These are phyloP conservation scores for Hypolimnas misippus DNA, from an alignment of 2,888 invertebrate genomes.

Conservation along the genomic window DNA sequence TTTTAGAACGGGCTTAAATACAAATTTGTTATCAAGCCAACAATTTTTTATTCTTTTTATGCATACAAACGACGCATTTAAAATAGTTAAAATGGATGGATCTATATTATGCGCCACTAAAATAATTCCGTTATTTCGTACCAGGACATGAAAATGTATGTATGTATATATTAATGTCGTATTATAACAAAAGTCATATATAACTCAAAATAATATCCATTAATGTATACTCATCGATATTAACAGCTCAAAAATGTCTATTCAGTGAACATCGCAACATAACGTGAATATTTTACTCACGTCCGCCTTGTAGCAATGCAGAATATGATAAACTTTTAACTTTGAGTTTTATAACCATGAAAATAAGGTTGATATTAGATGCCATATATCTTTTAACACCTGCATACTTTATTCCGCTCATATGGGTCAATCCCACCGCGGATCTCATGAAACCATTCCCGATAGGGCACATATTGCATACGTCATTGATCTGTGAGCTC, in stretches of 20 bases:
- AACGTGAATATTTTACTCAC: constrained; percentile 20
- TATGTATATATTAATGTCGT: too few species aligned
- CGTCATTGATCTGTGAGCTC: constrained; percentile 6
- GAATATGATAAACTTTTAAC: background rate
- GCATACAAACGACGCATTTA: too few species aligned
- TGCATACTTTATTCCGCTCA: constrained; percentile 19
- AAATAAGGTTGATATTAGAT: constrained; percentile 14
- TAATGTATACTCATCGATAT: background rate
- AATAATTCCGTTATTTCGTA: too few species aligned
- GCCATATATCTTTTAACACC: background rate
- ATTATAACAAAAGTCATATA: too few species aligned
- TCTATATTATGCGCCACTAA: too few species aligned
- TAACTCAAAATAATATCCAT: too few species aligned
- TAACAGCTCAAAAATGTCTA: background rate
- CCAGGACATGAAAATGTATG: too few species aligned
- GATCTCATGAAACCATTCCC: constrained; percentile 15
- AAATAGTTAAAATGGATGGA: too few species aligned
- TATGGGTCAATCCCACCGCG: constrained; percentile 16
- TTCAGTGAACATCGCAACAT: constrained; percentile 15
- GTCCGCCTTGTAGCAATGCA: constrained; percentile 23
- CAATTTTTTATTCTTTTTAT: too few species aligned
- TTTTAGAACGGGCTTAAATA: too few species aligned
- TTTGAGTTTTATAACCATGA: constrained; percentile 6
- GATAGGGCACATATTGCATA: constrained; percentile 12
- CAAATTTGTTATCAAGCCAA: too few species aligned